These are phyloP conservation scores for Astreopora myriophthalma DNA, from an alignment of 64 coral and sea anemone species.

Conservation along the genomic window DNA sequence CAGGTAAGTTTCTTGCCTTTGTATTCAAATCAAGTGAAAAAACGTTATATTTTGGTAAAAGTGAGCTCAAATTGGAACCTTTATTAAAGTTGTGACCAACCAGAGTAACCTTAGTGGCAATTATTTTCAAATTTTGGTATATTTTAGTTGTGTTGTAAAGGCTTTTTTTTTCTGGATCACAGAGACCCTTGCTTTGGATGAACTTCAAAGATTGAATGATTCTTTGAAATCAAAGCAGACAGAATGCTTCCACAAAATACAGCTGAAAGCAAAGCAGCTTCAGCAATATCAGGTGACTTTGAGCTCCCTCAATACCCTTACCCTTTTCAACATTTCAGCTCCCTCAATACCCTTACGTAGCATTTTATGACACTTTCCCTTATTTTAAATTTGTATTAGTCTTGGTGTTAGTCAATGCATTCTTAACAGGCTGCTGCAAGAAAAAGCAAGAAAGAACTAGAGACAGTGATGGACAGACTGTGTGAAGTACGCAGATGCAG, in stretches of 20 bases:
- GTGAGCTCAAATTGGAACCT: too few relatives aligned
- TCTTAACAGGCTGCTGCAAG: constrained; percentile 7
- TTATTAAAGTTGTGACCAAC: too few relatives aligned
- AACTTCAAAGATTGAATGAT: background rate
- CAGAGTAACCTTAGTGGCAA: too few relatives aligned
- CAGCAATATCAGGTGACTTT: background rate
- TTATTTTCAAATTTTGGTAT: too few relatives aligned
- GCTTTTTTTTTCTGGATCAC: background rate
- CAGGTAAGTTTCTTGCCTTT: constrained; percentile 10
- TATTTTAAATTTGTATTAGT: background rate
- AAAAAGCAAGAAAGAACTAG: constrained; percentile 62
- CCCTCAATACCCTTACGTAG: too few relatives aligned
- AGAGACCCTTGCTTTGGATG: background rate
- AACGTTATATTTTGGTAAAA: too few relatives aligned
- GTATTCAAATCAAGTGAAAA: too few relatives aligned
- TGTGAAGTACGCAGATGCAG: constrained; percentile 64
- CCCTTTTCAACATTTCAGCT: too few relatives aligned
- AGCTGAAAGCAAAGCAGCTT: background rate
- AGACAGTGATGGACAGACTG: constrained; percentile 49
- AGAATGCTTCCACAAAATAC: background rate
- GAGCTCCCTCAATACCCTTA: too few relatives aligned
- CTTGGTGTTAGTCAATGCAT: background rate
- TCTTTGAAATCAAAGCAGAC: background rate
- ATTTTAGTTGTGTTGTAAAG: too few relatives aligned
- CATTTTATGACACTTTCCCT: too few relatives aligned